Conservation (phyloP, 2,888 invertebrate genomes). For the Diplolepis rosae region DNA sequence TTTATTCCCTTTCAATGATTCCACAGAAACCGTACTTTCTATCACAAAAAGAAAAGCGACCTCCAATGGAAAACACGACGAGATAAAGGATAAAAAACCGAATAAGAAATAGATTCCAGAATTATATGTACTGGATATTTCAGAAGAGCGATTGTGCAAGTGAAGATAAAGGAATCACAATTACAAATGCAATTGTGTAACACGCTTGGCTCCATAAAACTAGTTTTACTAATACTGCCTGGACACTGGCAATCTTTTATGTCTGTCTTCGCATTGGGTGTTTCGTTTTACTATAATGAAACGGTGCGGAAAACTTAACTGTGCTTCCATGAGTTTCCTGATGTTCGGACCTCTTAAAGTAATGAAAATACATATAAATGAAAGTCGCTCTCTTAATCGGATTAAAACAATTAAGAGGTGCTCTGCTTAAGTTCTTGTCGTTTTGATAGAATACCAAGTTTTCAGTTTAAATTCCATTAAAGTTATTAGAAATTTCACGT, state of each 20-base stretch:
- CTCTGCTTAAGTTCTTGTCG: constrained; percentile 10
- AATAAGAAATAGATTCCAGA: constrained; percentile 39
- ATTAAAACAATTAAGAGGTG: constrained; percentile 58
- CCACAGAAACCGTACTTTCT: neutral
- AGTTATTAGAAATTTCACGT: constrained; percentile 48
- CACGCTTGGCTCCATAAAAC: constrained; percentile 59
- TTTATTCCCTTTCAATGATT: constrained; percentile 16
- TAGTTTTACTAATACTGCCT: constrained; percentile 29
- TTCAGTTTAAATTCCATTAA: constrained; percentile 43
- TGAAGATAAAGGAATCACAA: constrained; percentile 62
- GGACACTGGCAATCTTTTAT: constrained; percentile 8
- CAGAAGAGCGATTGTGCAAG: constrained; percentile 38
- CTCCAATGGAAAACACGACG: constrained; percentile 7
- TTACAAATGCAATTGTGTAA: constrained; percentile 70
- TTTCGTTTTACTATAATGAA: constrained; percentile 64
- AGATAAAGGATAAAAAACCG: neutral
- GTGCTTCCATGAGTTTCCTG: constrained; percentile 46
- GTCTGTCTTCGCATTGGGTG: constrained; percentile 4
- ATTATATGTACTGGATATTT: constrained; percentile 48
- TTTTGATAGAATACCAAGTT: neutral
- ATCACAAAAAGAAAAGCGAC: neutral
- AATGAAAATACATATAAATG: constrained; percentile 59
- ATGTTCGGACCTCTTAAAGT: constrained; percentile 57
- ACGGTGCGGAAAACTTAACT: constrained; percentile 57
- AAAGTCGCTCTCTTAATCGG: constrained; percentile 53